A percentile compares a stretch with the other conserved stretches of the same genome.
Evolutionary conservation across 2,797 vertebrate species (phyloP).

Genomic region (Peromyscus attwateri): DNA sequence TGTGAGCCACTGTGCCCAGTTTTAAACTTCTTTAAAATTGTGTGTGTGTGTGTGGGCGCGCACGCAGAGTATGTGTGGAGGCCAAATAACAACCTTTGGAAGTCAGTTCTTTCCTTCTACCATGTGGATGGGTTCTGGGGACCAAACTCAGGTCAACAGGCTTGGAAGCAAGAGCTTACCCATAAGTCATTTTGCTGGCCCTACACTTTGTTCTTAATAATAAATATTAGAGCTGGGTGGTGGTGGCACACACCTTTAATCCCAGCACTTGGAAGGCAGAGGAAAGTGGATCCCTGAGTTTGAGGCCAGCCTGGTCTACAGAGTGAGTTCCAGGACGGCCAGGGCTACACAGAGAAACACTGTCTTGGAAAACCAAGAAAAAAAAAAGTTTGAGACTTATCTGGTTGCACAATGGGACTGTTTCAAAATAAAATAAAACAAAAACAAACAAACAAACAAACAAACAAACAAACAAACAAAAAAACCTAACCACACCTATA

Average conservation of each 20-base stretch:
- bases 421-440: too few species aligned
- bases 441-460: too few species aligned
- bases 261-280: background rate
- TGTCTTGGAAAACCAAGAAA: background rate
- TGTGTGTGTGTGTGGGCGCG: background rate
- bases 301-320: background rate
- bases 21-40: background rate
- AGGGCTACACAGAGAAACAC: background rate
- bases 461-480: too few species aligned
- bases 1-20: background rate
- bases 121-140: background rate
- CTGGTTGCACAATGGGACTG: too few species aligned
- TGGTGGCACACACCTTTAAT: background rate
- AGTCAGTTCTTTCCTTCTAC: background rate
- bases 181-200: background rate
- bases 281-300: background rate
- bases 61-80: background rate
- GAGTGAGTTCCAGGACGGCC: background rate
- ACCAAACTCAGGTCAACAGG: background rate
- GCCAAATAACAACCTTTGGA: background rate
- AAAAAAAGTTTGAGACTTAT: too few species aligned
- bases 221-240: background rate
- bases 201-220: background rate
- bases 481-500: background rate
- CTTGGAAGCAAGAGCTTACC: background rate